These are phyloP conservation scores for Acleris holmiana DNA, from an alignment of 2,888 invertebrate species.

Conservation along the genomic window DNA sequence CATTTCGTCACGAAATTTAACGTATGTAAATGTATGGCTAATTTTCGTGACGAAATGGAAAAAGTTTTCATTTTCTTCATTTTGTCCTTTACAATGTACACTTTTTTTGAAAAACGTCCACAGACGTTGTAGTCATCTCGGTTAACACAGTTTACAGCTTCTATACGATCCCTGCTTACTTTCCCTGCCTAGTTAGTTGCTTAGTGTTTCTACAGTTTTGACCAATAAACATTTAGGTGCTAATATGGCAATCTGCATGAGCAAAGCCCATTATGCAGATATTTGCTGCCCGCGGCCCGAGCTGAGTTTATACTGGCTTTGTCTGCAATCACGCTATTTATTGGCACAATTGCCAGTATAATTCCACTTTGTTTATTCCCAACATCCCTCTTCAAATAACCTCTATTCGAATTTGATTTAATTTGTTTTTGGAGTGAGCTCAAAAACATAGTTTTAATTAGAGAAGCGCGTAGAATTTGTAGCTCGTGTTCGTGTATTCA, in stretches of 20 bases:
- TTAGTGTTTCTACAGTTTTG: conserved; percentile 22
- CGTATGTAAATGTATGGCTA: no score
- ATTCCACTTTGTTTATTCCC: conserved; percentile 52
- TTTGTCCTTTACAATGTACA: no score
- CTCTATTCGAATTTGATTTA: conserved; percentile 49
- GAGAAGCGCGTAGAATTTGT: no score
- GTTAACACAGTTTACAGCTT: background rate
- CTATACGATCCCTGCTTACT: conserved; percentile 20
- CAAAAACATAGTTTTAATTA: no score
- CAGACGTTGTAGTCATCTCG: background rate
- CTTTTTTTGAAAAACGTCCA: no score
- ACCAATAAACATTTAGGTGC: conserved; percentile 37
- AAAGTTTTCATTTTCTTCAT: no score
- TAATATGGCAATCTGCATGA: conserved; percentile 36
- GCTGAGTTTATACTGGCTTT: conserved; percentile 16
- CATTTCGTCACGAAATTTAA: no score
- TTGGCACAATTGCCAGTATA: conserved; percentile 45
- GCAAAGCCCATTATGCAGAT: conserved; percentile 35
- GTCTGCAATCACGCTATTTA: conserved; percentile 37
- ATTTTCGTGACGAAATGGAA: no score
- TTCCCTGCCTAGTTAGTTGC: conserved; percentile 30
- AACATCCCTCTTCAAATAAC: conserved; percentile 58
- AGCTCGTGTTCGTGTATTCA: no score
- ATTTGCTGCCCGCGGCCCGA: conserved; percentile 27
- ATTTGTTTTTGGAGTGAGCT: no score